These are phyloP conservation scores for Melanotaenia parkinsoni DNA, from an alignment of 2,797 vertebrate species.

Conservation along the genomic window DNA sequence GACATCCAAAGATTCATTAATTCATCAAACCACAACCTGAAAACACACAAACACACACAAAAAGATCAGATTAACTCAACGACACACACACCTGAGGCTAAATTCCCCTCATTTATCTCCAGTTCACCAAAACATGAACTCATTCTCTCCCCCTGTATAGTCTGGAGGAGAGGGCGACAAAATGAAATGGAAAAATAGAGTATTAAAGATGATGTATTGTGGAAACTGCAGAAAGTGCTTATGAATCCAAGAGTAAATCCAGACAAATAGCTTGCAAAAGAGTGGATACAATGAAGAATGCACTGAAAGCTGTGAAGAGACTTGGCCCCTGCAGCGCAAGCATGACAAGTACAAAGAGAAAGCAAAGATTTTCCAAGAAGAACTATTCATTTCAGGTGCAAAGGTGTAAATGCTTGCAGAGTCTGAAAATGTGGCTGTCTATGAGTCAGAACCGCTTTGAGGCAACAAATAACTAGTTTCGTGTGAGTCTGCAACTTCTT, in stretches of 20 bases:
- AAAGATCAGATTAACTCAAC: conserved; percentile 25
- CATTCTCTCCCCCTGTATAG: conserved; percentile 44
- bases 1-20: conserved; percentile 94
- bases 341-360: conserved; percentile 8
- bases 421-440: conserved; percentile 20
- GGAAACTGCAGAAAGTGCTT: conserved; percentile 66
- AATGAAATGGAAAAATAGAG: conserved; percentile 59
- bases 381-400: conserved; percentile 41
- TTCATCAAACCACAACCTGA: conserved; percentile 98
- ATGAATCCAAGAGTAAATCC: conserved; percentile 68
- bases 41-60: conserved; percentile 47
- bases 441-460: conserved; percentile 17
- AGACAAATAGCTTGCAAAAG: conserved; percentile 68
- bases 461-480: conserved; percentile 7
- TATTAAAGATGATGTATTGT: conserved; percentile 75
- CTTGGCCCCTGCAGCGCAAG: conserved; percentile 32
- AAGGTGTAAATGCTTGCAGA: conserved; percentile 13
- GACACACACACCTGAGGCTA: conserved; percentile 50
- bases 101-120: conserved; percentile 56
- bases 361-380: conserved; percentile 42
- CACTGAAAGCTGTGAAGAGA: conserved; percentile 40
- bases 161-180: conserved; percentile 35
- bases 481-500: neutral
- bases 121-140: conserved; percentile 57
- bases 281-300: conserved; percentile 56